These are phyloP conservation scores for Catajapyx aquilonaris DNA, from an alignment of 1,140 invertebrate genomes.

Conservation along the genomic window DNA sequence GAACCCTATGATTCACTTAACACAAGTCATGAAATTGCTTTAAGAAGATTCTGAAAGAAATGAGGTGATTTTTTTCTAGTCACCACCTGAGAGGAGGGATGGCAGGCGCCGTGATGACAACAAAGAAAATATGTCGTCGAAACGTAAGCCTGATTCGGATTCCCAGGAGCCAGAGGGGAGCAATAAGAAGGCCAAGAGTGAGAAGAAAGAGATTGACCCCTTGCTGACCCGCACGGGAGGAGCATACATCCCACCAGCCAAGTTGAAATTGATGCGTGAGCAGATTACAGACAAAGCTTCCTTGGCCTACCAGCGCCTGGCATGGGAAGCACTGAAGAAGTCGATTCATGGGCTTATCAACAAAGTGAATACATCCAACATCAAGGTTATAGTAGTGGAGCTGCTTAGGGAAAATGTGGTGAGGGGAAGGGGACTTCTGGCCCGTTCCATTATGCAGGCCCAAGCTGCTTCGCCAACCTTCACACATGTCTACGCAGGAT, in stretches of 20 bases:
- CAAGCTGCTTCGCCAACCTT: conserved; percentile 94
- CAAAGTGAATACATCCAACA: conserved; percentile 92
- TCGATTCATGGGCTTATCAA: conserved; percentile 98
- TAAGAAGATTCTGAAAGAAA: too few relatives aligned
- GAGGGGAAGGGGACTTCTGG: conserved; percentile 73
- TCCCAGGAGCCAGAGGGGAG: conserved; percentile 4
- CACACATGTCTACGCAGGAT: conserved; percentile 88
- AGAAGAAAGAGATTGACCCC: conserved; percentile 42
- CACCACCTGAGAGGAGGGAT: too few relatives aligned
- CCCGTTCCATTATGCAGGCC: conserved; percentile 84
- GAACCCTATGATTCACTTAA: too few relatives aligned
- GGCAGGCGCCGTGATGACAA: too few relatives aligned
- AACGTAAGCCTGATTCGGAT: conserved; percentile 2
- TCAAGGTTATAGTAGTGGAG: conserved; percentile 76
- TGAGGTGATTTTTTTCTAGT: too few relatives aligned
- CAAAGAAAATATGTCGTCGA: conserved; percentile 3
- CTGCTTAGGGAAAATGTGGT: conserved; percentile 90
- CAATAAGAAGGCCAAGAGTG: conserved; percentile 13
- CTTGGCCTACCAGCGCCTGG: conserved; percentile 79
- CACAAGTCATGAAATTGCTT: too few relatives aligned
- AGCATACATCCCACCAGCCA: conserved; percentile 96
- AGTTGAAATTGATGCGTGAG: conserved; percentile 79
- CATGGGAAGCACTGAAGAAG: conserved; percentile 98
- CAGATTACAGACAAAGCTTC: conserved; percentile 77
- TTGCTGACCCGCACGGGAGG: conserved; percentile 77